Base-by-base conservation (phyloP, 2,797 vertebrate genomes). In the Echiichthys vipera region DNA sequence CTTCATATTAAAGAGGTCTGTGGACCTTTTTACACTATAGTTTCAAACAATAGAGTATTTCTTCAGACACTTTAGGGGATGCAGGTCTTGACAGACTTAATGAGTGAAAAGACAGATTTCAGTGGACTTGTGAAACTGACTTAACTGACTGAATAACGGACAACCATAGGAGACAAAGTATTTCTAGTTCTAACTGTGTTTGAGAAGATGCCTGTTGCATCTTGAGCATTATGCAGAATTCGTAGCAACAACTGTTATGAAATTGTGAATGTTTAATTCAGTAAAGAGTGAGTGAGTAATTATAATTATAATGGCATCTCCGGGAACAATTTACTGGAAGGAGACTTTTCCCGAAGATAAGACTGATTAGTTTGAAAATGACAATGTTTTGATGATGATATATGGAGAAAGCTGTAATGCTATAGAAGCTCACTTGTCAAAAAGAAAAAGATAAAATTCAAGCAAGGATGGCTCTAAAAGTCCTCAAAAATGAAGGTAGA, bases 11-110 rank as follows among this genome's bases (percentile, higher is more conserved):
- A 47, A 86, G 68, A 83, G 32, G 74, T 74, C 65, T n/a, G 2
- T 62, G 58, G 54, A 85, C 77, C 65, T 74, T 81, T 79, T 79
- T 75, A 80, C 47, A 80, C 49, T 75, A 45, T 65, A 64, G 61
- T 79, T 56, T 80, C 80, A 72, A 88, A 79, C 74, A 74, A 86
- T 76, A 76, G 80, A 77, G 78, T 80, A 88, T 87, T 88, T 89
- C 69, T 61, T 54, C 55, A 78, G 72, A 74, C 71, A 72, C 81
- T 75, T 75, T 1, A 63, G 74, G 85, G 77, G 80, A 74, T 74
- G 73, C 40, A 14, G 34, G 59, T 40, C 42, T 71, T 61, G 37
- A 64, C 69, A 81, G 65, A 72, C 47, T 73, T 72, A 72, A 78
- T 63, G 46, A 77, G 30, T 71, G 46, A 75, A 71, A 65, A 83